Percentiles rank a stretch among this genome's conserved stretches.
These are phyloP conservation scores for Rutilus rutilus DNA, from an alignment of 2,113 vertebrate species.

Conservation along the genomic window DNA sequence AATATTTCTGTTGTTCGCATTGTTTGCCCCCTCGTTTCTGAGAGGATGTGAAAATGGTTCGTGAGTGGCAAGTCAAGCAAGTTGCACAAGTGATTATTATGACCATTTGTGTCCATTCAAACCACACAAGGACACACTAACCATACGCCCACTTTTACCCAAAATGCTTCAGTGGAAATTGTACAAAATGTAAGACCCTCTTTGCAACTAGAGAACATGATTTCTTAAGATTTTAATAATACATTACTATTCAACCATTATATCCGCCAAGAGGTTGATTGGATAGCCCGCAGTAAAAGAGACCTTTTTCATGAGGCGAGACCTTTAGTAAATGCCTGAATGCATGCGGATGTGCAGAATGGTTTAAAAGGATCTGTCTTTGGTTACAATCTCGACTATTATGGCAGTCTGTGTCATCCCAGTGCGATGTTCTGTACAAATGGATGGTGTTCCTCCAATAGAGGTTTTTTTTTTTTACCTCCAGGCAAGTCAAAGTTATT, in stretches of 20 bases:
- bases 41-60: constrained; percentile 50
- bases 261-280: constrained; percentile 51
- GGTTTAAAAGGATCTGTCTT: constrained; percentile 49
- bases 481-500: background rate
- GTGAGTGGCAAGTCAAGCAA: constrained; percentile 54
- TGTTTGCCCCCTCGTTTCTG: constrained; percentile 43
- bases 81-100: constrained; percentile 54
- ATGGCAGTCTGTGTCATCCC: background rate
- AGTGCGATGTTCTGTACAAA: background rate
- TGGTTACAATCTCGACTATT: background rate
- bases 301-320: constrained; percentile 36
- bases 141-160: constrained; percentile 44
- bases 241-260: constrained; percentile 59
- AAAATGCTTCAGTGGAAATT: constrained; percentile 51
- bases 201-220: constrained; percentile 56
- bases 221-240: constrained; percentile 60
- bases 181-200: constrained; percentile 54
- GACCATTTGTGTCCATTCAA: constrained; percentile 60
- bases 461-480: background rate
- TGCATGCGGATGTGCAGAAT: constrained; percentile 45
- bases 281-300: constrained; percentile 41
- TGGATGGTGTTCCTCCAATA: constrained; percentile 4
- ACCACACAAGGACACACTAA: constrained; percentile 46
- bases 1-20: constrained; percentile 39
- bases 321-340: constrained; percentile 52